Percentiles rank a stretch among this genome's conserved stretches.
Conservation (phyloP, 2,888 invertebrate genomes). For the Eurytoma adleriae region DNA sequence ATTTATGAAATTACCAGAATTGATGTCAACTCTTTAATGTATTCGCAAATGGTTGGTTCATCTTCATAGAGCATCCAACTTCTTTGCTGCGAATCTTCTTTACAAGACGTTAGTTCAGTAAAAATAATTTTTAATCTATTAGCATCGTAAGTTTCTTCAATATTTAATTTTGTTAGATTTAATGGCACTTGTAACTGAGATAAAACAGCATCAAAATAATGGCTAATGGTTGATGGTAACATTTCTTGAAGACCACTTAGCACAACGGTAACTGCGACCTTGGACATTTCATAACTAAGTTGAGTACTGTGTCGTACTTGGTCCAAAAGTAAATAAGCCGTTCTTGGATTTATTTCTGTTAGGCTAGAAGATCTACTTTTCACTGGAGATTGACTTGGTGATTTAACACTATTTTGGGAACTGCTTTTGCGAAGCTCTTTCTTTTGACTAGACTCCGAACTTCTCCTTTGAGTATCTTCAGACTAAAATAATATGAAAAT, state of each 20-base stretch:
- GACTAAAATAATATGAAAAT: constrained; percentile 34
- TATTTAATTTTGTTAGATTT: constrained; percentile 81
- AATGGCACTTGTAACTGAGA: constrained; percentile 81
- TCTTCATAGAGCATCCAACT: constrained; percentile 98
- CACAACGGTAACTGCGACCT: constrained; percentile 89
- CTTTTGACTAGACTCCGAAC: constrained; percentile 59
- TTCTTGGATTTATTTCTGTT: constrained; percentile 73
- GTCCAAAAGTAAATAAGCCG: constrained; percentile 87
- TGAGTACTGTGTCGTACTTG: constrained; percentile 89
- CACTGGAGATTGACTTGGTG: constrained; percentile 65
- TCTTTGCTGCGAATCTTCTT: constrained; percentile 96
- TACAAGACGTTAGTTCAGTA: constrained; percentile 89
- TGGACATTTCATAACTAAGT: constrained; percentile 90
- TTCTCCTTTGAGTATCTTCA: constrained; percentile 33
- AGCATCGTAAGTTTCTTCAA: constrained; percentile 91
- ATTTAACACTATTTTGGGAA: constrained; percentile 64
- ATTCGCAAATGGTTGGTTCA: constrained; percentile 90
- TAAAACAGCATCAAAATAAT: constrained; percentile 79
- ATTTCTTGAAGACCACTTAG: constrained; percentile 79
- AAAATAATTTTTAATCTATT: constrained; percentile 89
- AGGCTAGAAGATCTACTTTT: constrained; percentile 67
- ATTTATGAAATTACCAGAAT: constrained; percentile 81
- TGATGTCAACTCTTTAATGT: constrained; percentile 88
- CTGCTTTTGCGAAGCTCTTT: constrained; percentile 64
- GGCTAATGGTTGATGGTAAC: constrained; percentile 80